A percentile compares a stretch with the other conserved stretches of the same genome.
Conservation (phyloP, 2,888 invertebrate species). For the Papilio elwesi region DNA sequence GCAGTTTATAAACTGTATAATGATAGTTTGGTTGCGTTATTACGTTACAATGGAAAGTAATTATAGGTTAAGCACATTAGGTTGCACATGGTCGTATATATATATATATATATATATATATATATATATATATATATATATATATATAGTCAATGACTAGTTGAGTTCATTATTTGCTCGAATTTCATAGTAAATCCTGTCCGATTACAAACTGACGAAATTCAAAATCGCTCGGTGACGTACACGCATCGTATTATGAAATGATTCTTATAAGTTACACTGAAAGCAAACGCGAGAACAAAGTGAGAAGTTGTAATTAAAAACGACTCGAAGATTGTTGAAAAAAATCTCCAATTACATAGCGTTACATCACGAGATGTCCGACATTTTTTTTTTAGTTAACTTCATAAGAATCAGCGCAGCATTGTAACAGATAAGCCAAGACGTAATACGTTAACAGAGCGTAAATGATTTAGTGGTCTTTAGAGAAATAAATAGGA, state of each 20-base stretch:
- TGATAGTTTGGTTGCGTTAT: too few species aligned
- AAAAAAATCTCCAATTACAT: conserved; percentile 24
- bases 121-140: too few species aligned
- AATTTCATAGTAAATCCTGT: too few species aligned
- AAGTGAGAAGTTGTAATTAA: conserved; percentile 26
- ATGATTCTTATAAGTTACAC: neutral
- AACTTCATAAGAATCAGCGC: neutral
- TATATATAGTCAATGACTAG: too few species aligned
- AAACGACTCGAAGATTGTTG: conserved; percentile 10
- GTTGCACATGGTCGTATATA: too few species aligned
- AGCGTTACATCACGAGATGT: conserved; percentile 21
- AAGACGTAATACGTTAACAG: conserved; percentile 21
- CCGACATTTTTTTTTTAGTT: neutral
- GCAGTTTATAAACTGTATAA: too few species aligned
- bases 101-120: too few species aligned
- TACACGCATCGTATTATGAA: neutral
- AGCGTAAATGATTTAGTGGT: conserved; percentile 27
- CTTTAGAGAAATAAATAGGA: conserved; percentile 2
- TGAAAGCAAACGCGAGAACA: neutral
- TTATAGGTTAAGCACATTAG: too few species aligned
- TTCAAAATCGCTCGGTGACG: too few species aligned
- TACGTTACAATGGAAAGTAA: too few species aligned
- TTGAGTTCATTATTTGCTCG: too few species aligned
- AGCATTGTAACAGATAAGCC: conserved; percentile 9
- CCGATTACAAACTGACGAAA: too few species aligned